A percentile compares a stretch with the other conserved stretches of the same genome.
These are phyloP conservation scores for Lamellibrachia columna DNA, from an alignment of 2,888 invertebrate genomes.

Conservation along the genomic window DNA sequence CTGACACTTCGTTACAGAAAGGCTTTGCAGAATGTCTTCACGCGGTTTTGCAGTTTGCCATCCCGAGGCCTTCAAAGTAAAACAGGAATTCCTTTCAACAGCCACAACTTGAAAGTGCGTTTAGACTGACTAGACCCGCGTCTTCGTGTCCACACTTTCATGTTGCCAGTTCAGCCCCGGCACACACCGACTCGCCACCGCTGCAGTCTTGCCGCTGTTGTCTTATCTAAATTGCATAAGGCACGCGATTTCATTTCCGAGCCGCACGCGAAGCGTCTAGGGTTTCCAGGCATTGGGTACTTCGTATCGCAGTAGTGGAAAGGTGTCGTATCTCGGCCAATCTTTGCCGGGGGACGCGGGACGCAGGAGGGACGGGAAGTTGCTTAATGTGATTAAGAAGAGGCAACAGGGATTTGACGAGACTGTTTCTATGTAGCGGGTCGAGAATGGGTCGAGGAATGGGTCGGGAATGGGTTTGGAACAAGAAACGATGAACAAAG, in stretches of 20 bases:
- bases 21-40: not conserved
- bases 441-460: too few relatives aligned
- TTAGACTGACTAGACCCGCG: not conserved
- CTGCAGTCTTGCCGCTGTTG: not conserved
- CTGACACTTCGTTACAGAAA: not conserved
- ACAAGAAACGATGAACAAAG: too few relatives aligned
- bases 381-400: not conserved
- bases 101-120: not conserved
- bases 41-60: not conserved
- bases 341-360: not conserved
- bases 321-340: not conserved
- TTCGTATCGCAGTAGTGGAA: not conserved
- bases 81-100: slow-evolving; percentile 2
- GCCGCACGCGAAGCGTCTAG: not conserved
- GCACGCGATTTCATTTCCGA: not conserved
- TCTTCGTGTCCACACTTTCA: not conserved
- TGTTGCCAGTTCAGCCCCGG: not conserved
- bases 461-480: too few relatives aligned
- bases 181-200: not conserved
- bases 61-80: not conserved
- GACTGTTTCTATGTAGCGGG: too few relatives aligned
- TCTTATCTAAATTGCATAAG: slow-evolving; percentile 16
- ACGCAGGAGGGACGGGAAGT: not conserved
- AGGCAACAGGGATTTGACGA: too few relatives aligned
- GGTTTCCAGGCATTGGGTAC: not conserved